Evolutionary conservation across 2,888 invertebrate species (phyloP), one percentile per base, ranked within the genome.

Genomic region (Ichneumoninae sp.): DNA sequence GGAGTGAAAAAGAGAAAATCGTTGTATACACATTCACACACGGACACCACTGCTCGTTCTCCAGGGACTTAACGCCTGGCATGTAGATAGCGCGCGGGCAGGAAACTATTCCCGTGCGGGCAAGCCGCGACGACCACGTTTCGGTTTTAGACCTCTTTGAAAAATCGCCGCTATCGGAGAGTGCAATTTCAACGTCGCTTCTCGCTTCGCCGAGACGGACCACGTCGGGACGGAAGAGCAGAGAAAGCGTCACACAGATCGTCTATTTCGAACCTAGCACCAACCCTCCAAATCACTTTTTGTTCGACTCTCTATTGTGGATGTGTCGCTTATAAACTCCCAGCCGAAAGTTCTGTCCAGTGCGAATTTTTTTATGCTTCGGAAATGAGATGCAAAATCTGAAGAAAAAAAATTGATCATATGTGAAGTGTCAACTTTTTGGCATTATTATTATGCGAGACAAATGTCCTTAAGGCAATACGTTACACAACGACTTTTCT

Each of bases 121-220:
- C 13, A 30, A 52, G n/a, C 52, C 50, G n/a, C 70, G 75, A 62
- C 60, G 50, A 81, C 52, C 57, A 77, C 66, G 66, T 60, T 77
- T 77, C 68, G 72, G 26, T 77, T 77, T 71, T 68, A 60, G 72
- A 77, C 26, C 66, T 66, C 72, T 82, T 82, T 82, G 77, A 72
- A 77, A 82, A 77, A 77, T 72, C 60, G 60, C 66, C 52, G 69
- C 22, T 71, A 72, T 78, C 57, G 77, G 50, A 19, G 26, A 77
- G 66, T 77, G 77, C 82, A 77, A 77, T 82, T 82, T 82, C 57
- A 54, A 72, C 70, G 60, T 72, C 66, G 50, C 69, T 62, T 47
- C 69, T 68, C 78, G 22, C 76, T 36, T 69, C 70, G 71, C 33
- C 44, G 47, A 44, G 44, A 65, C 36, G 60, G 5, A 54, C 57